Conservation (phyloP, 2,113 vertebrate genomes). For the Jaculus jaculus region DNA sequence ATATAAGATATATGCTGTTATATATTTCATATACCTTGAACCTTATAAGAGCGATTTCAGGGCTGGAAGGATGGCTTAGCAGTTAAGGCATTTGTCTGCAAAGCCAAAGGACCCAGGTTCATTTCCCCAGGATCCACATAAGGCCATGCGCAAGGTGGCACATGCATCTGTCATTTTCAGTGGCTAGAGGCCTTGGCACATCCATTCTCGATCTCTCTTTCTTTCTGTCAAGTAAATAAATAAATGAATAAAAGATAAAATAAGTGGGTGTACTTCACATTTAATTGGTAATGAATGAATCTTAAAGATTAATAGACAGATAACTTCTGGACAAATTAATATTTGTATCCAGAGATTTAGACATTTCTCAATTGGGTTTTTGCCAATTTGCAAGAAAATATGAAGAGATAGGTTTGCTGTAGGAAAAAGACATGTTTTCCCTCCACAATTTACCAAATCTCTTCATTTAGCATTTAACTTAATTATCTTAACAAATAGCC, state of each 20-base stretch:
- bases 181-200: too few species aligned
- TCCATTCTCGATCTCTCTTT: too few species aligned
- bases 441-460: conserved; percentile 1
- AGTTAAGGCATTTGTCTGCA: too few species aligned
- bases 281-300: conserved; percentile 32
- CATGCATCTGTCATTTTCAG: too few species aligned
- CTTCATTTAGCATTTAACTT: neutral
- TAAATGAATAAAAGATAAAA: too few species aligned
- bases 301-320: conserved; percentile 35
- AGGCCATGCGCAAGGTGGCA: too few species aligned
- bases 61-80: too few species aligned
- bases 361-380: conserved; percentile 32
- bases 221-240: too few species aligned
- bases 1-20: neutral
- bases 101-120: too few species aligned
- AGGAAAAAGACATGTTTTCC: conserved; percentile 2
- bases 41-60: conserved; percentile 22
- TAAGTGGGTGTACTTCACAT: neutral
- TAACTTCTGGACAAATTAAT: neutral
- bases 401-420: conserved; percentile 22
- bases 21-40: neutral
- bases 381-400: neutral
- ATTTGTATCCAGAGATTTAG: conserved; percentile 22
- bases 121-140: too few species aligned
- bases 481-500: conserved; percentile 7